These are phyloP conservation scores for Lagopus leucura DNA, from an alignment of 2,113 vertebrate species.

Conservation along the genomic window DNA sequence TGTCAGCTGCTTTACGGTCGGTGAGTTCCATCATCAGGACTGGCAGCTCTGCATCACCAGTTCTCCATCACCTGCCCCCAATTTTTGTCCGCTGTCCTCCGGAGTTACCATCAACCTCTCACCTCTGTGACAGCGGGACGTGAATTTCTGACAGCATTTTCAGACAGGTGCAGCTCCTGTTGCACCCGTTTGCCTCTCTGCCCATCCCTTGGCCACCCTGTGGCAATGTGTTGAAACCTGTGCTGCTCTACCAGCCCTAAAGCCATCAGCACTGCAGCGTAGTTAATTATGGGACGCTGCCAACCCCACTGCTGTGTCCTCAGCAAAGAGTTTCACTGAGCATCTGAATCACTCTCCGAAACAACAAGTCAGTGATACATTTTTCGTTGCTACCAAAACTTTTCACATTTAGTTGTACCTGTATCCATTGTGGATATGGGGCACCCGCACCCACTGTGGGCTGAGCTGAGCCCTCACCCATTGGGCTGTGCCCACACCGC, in stretches of 20 bases:
- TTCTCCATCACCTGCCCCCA: too few species aligned
- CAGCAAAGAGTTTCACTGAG: too few species aligned
- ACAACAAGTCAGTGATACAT: not conserved
- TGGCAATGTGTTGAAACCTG: not conserved
- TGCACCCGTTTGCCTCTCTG: not conserved
- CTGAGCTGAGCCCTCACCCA: too few species aligned
- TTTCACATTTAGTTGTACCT: not conserved
- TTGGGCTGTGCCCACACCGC: too few species aligned
- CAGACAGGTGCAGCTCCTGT: fast-evolving
- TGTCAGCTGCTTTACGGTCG: not conserved
- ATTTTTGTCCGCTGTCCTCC: fast-evolving
- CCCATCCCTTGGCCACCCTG: too few species aligned
- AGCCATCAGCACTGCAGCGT: not conserved
- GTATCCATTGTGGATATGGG: too few species aligned
- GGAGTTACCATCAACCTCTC: not conserved
- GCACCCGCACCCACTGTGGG: too few species aligned
- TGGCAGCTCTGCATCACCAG: fast-evolving
- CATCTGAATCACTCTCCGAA: not conserved
- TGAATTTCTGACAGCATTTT: not conserved
- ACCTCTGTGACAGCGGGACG: not conserved
- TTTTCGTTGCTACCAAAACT: not conserved
- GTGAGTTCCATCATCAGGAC: too few species aligned
- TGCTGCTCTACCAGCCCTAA: not conserved
- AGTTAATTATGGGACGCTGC: not conserved
- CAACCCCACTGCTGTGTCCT: too few species aligned